Evolutionary conservation across 2,113 vertebrate genomes (phyloP).

Genomic region (Epinephelus lanceolatus): DNA sequence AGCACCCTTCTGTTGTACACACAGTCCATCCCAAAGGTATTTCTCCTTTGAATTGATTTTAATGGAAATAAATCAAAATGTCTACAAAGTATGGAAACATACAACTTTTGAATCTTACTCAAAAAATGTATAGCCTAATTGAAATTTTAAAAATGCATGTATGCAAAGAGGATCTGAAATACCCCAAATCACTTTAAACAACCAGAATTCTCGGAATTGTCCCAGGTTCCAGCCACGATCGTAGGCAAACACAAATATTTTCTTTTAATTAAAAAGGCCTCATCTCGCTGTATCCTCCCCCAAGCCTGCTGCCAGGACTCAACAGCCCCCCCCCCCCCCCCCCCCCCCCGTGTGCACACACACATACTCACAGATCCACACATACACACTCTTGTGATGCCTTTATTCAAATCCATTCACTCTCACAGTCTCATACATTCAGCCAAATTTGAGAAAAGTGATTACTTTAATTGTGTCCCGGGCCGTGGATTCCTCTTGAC

Average conservation of each 20-base stretch:
- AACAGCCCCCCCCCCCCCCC: slow-evolving; percentile 28
- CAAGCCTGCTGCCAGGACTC: slow-evolving; percentile 59
- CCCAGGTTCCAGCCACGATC: slow-evolving; percentile 62
- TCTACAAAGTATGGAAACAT: slow-evolving; percentile 9
- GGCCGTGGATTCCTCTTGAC: slow-evolving; percentile 76
- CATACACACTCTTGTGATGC: slow-evolving; percentile 2
- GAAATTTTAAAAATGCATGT: slow-evolving; percentile 76
- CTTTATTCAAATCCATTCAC: slow-evolving; percentile 32
- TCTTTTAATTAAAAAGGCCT: slow-evolving; percentile 84
- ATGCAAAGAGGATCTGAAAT: slow-evolving; percentile 61
- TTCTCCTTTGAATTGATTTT: slow-evolving; percentile 16
- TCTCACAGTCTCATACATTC: slow-evolving; percentile 22
- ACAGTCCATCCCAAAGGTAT: slow-evolving; percentile 17
- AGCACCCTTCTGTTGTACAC: slow-evolving; percentile 35
- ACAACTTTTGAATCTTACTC: slow-evolving; percentile 21
- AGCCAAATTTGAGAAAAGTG: slow-evolving; percentile 61
- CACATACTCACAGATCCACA: slow-evolving; percentile 22
- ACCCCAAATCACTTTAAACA: slow-evolving; percentile 65
- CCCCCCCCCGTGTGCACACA: slow-evolving; percentile 2
- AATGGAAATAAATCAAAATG: not conserved
- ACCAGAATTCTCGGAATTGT: slow-evolving; percentile 70
- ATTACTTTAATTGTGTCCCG: slow-evolving; percentile 73
- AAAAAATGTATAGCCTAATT: slow-evolving; percentile 56
- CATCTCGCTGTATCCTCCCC: slow-evolving; percentile 73
- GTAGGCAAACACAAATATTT: slow-evolving; percentile 84